Conservation (phyloP, 2,888 invertebrate species). For the Pyrrhosoma nymphula region DNA sequence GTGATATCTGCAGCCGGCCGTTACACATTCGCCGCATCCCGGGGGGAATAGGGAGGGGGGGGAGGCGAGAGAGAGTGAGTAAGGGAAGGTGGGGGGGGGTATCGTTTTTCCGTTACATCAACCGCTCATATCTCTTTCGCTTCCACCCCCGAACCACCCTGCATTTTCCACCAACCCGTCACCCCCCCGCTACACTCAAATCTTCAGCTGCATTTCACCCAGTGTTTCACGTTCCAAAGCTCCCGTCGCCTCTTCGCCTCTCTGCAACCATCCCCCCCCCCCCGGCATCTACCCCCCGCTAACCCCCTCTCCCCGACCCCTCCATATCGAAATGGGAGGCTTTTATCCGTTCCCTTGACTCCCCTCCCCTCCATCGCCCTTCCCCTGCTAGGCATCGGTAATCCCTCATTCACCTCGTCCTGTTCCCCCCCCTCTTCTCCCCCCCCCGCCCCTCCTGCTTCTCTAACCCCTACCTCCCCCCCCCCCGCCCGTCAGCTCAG, state of each 20-base stretch:
- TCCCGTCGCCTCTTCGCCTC: not conserved
- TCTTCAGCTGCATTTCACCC: slow-evolving; percentile 8
- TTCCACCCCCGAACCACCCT: too few relatives aligned
- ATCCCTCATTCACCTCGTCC: not conserved
- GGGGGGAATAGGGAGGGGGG: not conserved
- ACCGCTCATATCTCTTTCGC: slow-evolving; percentile 1
- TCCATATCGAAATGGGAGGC: not conserved
- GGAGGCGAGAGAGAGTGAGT: too few relatives aligned
- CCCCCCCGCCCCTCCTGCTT: not conserved
- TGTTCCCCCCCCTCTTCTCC: not conserved
- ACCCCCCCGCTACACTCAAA: not conserved
- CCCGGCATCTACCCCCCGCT: too few relatives aligned
- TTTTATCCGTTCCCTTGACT: not conserved
- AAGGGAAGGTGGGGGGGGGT: not conserved
- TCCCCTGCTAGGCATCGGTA: not conserved
- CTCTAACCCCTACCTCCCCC: not conserved
- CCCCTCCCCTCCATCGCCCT: too few relatives aligned
- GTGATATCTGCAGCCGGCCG: slow-evolving; percentile 1
- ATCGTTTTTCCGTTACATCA: slow-evolving; percentile 46
- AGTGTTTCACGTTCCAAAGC: slow-evolving; percentile 37
- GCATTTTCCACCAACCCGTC: not conserved
- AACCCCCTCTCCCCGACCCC: not conserved
- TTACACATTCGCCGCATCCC: not conserved
- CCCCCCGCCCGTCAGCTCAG: not conserved
- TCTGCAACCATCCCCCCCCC: not conserved